Base-by-base conservation (phyloP, 2,797 vertebrate species). In the Sebastes trivittatus region DNA sequence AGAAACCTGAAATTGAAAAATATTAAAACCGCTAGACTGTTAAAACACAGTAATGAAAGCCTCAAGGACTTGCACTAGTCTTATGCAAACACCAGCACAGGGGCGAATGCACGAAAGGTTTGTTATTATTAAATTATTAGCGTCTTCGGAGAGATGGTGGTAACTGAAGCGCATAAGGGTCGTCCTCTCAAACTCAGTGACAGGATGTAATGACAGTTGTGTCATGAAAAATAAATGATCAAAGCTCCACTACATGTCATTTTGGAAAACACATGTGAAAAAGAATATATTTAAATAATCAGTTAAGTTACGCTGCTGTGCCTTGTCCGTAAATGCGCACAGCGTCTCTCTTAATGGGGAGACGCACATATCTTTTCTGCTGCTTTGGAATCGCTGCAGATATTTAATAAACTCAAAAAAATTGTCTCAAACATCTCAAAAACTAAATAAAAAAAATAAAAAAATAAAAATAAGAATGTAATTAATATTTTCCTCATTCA, bases 41-140 rank as follows among this genome's bases (percentile, higher is more conserved):
- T 59, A 59, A 58, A 68, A 62, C 4, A 71, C 5, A 58, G 29
- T 32, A 66, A 55, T 68, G 52, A 11, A 67, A 46, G n/a, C 64
- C 68, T 83, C 54, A 87, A 81, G 77, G 82, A 73, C 81, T 71
- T 54, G 25, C 38, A 25, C 67, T 29, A 29, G 46, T 54, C 56
- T 74, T 75, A 22, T 78, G 79, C 72, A 87, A 87, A 85, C 86
- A 86, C 69, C 25, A 55, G 38, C 63, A 46, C 75, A 14, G 30
- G 30, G 14, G 58, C 6, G 3, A 62, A 22, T 62, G 32, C 30
- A 62, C n/a, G 34, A 54, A n/a, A 62, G 30, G 59, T n/a, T 34
- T 30, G 30, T 30, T 38, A 38, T 38, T 38, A 38, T 38, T 38
- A 18, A 13, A 63, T 36, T n/a, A 63, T 63, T 36, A 30, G 27